Base-by-base conservation (phyloP, 2,113 vertebrate genomes). In the Oophaga pumilio region DNA sequence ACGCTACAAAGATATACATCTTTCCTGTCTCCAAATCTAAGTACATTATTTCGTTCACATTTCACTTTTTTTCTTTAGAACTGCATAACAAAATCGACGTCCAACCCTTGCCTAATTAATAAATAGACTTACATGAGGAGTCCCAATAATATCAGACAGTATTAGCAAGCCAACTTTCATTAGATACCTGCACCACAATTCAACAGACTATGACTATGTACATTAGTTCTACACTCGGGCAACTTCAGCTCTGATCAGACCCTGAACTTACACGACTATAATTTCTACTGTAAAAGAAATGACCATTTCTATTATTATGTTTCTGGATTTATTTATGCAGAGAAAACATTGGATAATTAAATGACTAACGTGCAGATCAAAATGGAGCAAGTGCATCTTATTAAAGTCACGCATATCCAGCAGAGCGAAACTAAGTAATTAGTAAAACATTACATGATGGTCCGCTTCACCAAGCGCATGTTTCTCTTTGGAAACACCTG, bases 321-420 rank as follows among this genome's bases (percentile, higher is more conserved):
- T 71, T 71, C 68, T 71, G 18, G 18, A 13, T 43, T 49, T 52
- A 1, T 52, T n/a, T 28, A n/a, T 50, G 43, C 43, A 11, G 50
- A 10, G 20, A 7, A 77, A n/a, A 77, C 20, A 24, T 11, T 24
- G 20, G 10, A 77, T 77, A 12, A 77, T 77, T 77, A 6, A 77
- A 43, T 53, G 53, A 77, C 74, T 52, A 77, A 77, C 49, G n/a
- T 77, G 22, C 74, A 62, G 59, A 64, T 64, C 33, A 43, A 64
- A 81, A 59, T 33, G 59, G 15, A 62, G 59, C 57, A 62, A 60
- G 57, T 85, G n/a, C 69, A 74, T 26, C 60, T 85, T 76, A 71
- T 74, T 76, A 66, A 64, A 49, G 53, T 18, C 78, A 81, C 33
- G 13, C 56, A 68, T 26, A 83, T 26, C 43, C 81, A 49, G 53